Conservation (phyloP, 2,797 vertebrate species). For the Gymnoscopelus braueri region DNA sequence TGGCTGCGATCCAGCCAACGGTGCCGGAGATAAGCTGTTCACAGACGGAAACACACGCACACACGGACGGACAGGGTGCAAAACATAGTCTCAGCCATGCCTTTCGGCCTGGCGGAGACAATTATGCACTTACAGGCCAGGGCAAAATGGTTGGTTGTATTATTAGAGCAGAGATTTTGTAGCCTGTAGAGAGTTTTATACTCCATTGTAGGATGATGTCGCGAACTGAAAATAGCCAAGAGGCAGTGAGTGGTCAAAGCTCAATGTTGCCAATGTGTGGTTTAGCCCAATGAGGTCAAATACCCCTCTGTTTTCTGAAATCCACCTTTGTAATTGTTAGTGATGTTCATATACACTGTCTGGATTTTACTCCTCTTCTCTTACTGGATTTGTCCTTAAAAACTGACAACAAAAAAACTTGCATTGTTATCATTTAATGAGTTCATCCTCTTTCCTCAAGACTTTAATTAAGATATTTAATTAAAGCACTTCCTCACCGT, state of each 20-base stretch:
- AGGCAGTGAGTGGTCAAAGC: neutral
- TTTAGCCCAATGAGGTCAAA: conserved; percentile 2
- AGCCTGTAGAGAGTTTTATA: too few relatives aligned
- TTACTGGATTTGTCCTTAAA: conserved; percentile 37
- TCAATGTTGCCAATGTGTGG: neutral
- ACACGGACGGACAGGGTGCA: too few relatives aligned
- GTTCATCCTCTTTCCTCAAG: conserved; percentile 41
- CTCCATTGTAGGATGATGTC: too few relatives aligned
- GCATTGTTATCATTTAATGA: conserved; percentile 61
- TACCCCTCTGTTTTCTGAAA: neutral
- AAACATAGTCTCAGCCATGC: too few relatives aligned
- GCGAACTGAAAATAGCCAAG: too few relatives aligned
- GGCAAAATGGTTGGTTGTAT: too few relatives aligned
- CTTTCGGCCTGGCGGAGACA: too few relatives aligned
- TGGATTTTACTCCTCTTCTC: conserved; percentile 13
- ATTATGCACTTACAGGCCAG: too few relatives aligned
- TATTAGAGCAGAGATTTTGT: too few relatives aligned
- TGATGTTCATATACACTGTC: conserved; percentile 13
- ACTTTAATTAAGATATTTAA: conserved; percentile 51
- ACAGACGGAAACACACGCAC: too few relatives aligned
- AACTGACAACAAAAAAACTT: conserved; percentile 17
- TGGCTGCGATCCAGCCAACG: too few relatives aligned
- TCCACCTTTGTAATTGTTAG: neutral
- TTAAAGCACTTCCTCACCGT: conserved; percentile 24
- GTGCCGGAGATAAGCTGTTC: too few relatives aligned